Conservation (phyloP, 2,797 vertebrate genomes). For the Craterocephalus amniculus region DNA sequence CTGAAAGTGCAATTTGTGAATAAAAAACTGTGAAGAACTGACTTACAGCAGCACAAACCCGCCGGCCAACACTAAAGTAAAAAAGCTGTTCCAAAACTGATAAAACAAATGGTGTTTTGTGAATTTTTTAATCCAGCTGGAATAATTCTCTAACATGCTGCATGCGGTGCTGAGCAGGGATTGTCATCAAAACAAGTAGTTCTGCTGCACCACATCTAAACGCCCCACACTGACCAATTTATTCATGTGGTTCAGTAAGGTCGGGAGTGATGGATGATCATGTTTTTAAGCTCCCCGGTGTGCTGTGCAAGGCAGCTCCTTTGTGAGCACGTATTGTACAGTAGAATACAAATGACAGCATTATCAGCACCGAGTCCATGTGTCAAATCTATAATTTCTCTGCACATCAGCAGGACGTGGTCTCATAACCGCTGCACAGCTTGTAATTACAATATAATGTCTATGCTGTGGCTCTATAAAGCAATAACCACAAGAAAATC, state of each 20-base stretch:
- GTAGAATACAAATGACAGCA: constrained; percentile 55
- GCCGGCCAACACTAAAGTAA: neutral
- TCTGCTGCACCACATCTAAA: constrained; percentile 60
- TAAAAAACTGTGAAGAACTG: neutral
- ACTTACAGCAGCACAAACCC: neutral
- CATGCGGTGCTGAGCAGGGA: constrained; percentile 19
- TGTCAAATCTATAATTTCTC: constrained; percentile 41
- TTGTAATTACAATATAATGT: constrained; percentile 15
- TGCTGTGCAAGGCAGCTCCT: constrained; percentile 43
- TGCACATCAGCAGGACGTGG: constrained; percentile 19
- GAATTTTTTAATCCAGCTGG: constrained; percentile 16
- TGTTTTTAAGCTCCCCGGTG: constrained; percentile 58
- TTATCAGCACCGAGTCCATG: constrained; percentile 22
- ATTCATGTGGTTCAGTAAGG: constrained; percentile 58
- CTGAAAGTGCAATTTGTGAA: neutral
- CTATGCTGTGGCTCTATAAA: neutral
- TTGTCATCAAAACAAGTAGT: constrained; percentile 50
- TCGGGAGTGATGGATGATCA: constrained; percentile 66
- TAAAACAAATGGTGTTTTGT: constrained; percentile 23
- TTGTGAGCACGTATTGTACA: constrained; percentile 32
- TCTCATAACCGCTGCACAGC: neutral
- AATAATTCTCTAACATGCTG: constrained; percentile 22
- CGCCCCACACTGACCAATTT: constrained; percentile 55
- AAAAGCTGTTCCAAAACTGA: constrained; percentile 14
- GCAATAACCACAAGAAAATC: constrained; percentile 10